These are phyloP conservation scores for Catocala sponsa DNA, from an alignment of 2,888 invertebrate species.

Conservation along the genomic window DNA sequence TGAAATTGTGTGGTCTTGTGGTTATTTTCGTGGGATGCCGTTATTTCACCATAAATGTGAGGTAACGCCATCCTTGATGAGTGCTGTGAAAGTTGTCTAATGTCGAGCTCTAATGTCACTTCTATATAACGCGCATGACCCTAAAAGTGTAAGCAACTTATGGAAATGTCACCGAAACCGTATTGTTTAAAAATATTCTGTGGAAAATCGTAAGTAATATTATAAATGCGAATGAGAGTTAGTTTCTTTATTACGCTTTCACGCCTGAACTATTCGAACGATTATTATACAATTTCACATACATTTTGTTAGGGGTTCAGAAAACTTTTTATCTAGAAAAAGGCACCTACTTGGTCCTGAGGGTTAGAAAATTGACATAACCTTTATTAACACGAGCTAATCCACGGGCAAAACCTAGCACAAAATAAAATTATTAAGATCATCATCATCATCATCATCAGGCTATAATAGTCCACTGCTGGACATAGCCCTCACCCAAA, in stretches of 20 bases:
- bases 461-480: too few relatives aligned
- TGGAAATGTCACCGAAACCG: not conserved
- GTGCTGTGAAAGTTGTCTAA: conserved; percentile 36
- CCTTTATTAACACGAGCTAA: too few relatives aligned
- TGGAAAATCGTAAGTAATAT: not conserved
- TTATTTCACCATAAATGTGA: conserved; percentile 30
- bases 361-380: too few relatives aligned
- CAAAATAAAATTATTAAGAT: too few relatives aligned
- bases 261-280: too few relatives aligned
- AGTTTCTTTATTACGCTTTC: not conserved
- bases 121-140: conserved; percentile 7
- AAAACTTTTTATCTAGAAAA: too few relatives aligned
- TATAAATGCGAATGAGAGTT: not conserved
- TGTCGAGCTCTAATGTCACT: conserved; percentile 25
- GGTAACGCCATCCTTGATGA: conserved; percentile 36
- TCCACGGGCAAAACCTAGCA: too few relatives aligned
- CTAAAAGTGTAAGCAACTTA: not conserved
- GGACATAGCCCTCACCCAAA: too few relatives aligned
- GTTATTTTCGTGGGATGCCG: conserved; percentile 34
- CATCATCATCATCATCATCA: too few relatives aligned
- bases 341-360: too few relatives aligned
- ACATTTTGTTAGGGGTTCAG: too few relatives aligned
- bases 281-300: too few relatives aligned
- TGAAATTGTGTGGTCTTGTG: conserved; percentile 42
- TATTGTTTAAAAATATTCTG: not conserved